Evolutionary conservation across 2,888 invertebrate genomes (phyloP), one percentile per base, ranked within the genome.

Genomic region (Spodoptera picta): DNA sequence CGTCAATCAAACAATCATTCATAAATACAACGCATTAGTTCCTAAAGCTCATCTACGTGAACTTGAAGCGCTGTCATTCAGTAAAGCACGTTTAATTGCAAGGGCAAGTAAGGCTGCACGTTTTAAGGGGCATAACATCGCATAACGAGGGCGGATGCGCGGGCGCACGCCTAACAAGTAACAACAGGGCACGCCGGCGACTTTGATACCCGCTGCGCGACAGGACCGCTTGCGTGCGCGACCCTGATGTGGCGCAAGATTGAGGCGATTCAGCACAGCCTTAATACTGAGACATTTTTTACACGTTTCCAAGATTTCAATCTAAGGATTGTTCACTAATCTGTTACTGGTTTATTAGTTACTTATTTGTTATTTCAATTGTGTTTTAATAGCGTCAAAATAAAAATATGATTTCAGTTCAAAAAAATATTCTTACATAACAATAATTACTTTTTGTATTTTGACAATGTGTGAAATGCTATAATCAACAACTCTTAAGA

Each of bases 131-230:
- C 66, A 68, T 69, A 73, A 70, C 77, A 71, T 70, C 66, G 79
- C 74, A 82, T 85, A 87, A 86, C 83, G 85, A 87, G 82, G 77
- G 75, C 74, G 80, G 85, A 86, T 86, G 85, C 83, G 77, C 69
- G 55, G 65, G 69, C 79, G 80, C 78, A 79, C 79, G 78, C 80
- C 83, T 87, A 87, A 88, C 89, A 87, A 86, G 85, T 81, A 86
- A 87, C 83, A 87, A 86, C 85, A 81, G 83, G 71, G 81, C 80
- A 77, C 71, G 83, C 81, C 87, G 88, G 87, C 86, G 83, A 89
- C 89, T 89, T 89, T 87, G 89, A 89, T 87, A 84, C 91, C 92
- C 85, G 91, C 91, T 91, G 92, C 76, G 91, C 86, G 88, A 91
- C 92, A 92, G 84, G 82, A 64, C 79, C 83, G 84, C 87, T 90